Conservation (phyloP, 2,113 vertebrate species). For the Syngnathus scovelli region DNA sequence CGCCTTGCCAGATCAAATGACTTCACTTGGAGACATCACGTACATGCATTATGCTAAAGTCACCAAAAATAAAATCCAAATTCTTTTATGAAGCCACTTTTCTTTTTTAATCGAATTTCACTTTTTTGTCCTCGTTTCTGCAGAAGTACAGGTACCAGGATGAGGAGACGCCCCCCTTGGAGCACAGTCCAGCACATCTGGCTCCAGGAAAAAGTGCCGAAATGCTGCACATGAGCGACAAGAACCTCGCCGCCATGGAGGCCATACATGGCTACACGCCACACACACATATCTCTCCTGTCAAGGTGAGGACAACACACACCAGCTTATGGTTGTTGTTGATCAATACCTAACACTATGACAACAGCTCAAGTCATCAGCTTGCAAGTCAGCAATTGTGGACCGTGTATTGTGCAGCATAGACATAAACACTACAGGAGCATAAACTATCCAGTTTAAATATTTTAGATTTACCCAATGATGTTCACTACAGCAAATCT, state of each 20-base stretch:
- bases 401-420: background rate
- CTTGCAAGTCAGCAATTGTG: constrained; percentile 18
- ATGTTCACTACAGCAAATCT: background rate
- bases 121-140: constrained; percentile 33
- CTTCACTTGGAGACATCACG: constrained; percentile 33
- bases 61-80: too few species aligned
- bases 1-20: constrained; percentile 10
- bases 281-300: constrained; percentile 93
- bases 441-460: background rate
- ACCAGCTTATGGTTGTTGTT: constrained; percentile 2
- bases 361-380: constrained; percentile 9
- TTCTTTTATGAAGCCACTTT: too few species aligned
- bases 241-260: constrained; percentile 92
- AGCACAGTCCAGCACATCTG: constrained; percentile 89
- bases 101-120: too few species aligned
- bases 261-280: constrained; percentile 90
- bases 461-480: background rate
- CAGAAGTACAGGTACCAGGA: constrained; percentile 97
- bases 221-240: constrained; percentile 92
- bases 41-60: background rate
- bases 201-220: constrained; percentile 85
- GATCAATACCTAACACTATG: constrained; percentile 28
- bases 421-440: background rate
- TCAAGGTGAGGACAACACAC: constrained; percentile 74
- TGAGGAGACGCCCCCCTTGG: constrained; percentile 89